Evolutionary conservation across 2,888 invertebrate genomes (phyloP).

Genomic region (Leistus spinibarbis): DNA sequence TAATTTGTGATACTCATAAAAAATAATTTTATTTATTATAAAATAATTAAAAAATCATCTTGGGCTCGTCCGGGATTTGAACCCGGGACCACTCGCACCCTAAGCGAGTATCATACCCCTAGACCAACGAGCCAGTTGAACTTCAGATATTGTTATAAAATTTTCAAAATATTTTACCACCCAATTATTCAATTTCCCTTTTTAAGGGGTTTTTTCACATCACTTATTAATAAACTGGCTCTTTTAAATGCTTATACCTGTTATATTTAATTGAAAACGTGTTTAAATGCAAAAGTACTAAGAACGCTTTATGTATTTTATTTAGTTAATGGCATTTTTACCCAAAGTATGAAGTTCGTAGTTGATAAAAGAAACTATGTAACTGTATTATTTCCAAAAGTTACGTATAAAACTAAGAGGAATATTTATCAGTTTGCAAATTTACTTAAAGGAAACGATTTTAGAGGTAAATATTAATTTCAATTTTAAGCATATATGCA

Average conservation of each 20-base stretch:
- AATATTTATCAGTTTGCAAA: background rate
- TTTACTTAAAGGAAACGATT: background rate
- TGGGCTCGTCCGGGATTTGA: constrained; percentile 65
- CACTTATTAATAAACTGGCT: too few species aligned
- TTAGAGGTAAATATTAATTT: background rate
- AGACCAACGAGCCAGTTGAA: constrained; percentile 66
- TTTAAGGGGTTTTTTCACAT: too few species aligned
- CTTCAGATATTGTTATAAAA: background rate
- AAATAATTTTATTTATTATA: too few species aligned
- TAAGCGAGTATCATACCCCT: constrained; percentile 73
- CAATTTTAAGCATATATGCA: background rate
- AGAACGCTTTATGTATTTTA: too few species aligned
- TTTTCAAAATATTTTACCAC: too few species aligned
- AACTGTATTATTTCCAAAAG: background rate
- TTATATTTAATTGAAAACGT: too few species aligned
- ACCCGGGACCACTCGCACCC: constrained; percentile 67
- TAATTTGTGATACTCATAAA: too few species aligned
- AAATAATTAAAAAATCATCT: background rate
- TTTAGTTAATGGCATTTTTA: background rate
- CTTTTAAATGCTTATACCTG: too few species aligned
- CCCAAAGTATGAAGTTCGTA: background rate
- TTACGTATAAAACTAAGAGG: background rate
- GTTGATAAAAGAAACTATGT: background rate
- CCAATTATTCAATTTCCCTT: too few species aligned
- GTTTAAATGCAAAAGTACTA: too few species aligned